A percentile compares a stretch with the other conserved stretches of the same genome.
Evolutionary conservation across 1,140 invertebrate genomes (phyloP).

Genomic region (Delia radicum): DNA sequence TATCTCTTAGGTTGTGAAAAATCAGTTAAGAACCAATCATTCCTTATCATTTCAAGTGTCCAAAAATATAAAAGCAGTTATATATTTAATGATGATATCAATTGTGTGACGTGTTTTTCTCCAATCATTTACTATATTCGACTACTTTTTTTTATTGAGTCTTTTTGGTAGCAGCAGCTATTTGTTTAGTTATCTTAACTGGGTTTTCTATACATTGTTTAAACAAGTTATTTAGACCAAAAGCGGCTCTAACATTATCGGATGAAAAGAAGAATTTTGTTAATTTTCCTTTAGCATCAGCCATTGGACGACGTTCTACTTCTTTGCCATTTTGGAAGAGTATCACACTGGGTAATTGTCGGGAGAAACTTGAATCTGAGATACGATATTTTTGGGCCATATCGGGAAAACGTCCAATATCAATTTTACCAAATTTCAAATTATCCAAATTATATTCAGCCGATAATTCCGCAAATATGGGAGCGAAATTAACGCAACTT

Average conservation of each 20-base stretch:
- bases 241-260: slow-evolving; percentile 86
- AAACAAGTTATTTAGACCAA: slow-evolving; percentile 88
- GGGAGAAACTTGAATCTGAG: slow-evolving; percentile 85
- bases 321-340: slow-evolving; percentile 89
- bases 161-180: slow-evolving; percentile 39
- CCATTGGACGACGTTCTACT: slow-evolving; percentile 74
- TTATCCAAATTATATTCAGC: slow-evolving; percentile 81
- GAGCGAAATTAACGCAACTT: slow-evolving; percentile 88
- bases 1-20: background rate
- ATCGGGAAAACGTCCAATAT: slow-evolving; percentile 89
- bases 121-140: background rate
- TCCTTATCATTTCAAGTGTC: slow-evolving; percentile 7
- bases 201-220: slow-evolving; percentile 71
- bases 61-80: background rate
- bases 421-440: slow-evolving; percentile 94
- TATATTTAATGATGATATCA: background rate
- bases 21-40: slow-evolving; percentile 8
- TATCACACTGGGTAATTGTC: slow-evolving; percentile 91
- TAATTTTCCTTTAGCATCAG: slow-evolving; percentile 78
- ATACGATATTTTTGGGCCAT: slow-evolving; percentile 82
- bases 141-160: slow-evolving; percentile 33
- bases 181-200: slow-evolving; percentile 32
- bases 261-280: slow-evolving; percentile 76
- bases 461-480: slow-evolving; percentile 85
- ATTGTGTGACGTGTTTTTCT: background rate